Base-by-base conservation (phyloP, 2,113 vertebrate genomes). In the Mastomys natalensis region DNA sequence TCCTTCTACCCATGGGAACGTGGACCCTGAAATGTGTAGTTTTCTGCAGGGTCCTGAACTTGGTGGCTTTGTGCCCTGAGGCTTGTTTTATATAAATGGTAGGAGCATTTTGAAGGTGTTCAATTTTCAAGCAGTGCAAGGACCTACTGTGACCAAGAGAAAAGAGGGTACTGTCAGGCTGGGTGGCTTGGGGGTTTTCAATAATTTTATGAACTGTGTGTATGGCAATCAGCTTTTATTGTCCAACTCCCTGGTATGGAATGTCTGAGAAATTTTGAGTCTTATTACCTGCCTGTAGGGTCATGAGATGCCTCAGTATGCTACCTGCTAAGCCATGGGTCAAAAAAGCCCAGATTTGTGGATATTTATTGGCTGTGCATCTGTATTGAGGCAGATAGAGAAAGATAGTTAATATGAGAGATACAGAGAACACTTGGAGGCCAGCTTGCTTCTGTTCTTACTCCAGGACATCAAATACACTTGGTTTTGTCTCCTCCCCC, bases 321-420 rank as follows among this genome's bases (percentile, higher is more conserved):
- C 87, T 92, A 90, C 78, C 84, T 94, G 95, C 70, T 16, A 60
- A 92, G 87, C 87, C 96, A 91, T 73, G 34, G 92, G 78, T 82
- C 62, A 26, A 68, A 93, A 80, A 74, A 72, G 53, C 37, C 51
- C 24, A 26, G 70, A 53, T 55, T 62, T 73, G 60, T 48, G 48
- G 24, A 0, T 68, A 12, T 77, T 72, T 87, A 7, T 58, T 55
- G 72, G 87, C 64, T 70, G 12, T 26, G 22, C 16, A 4, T 78
- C 34, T 58, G 21, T 73, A 78, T 40, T 34, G 60, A 45, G 58
- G 22, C 34, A 62, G 53, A 17, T 21, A 45, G 73, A 70, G 80
- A 84, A 40, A 60, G 12, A 15, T 34, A 40, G 60, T 40, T 21
- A 11, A n/a, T 9, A 40, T 43, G 81, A 77, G 45, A 43, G 24